Evolutionary conservation across 2,113 vertebrate species (phyloP), one percentile per base, ranked within the genome.

Genomic region (Alligator sinensis): DNA sequence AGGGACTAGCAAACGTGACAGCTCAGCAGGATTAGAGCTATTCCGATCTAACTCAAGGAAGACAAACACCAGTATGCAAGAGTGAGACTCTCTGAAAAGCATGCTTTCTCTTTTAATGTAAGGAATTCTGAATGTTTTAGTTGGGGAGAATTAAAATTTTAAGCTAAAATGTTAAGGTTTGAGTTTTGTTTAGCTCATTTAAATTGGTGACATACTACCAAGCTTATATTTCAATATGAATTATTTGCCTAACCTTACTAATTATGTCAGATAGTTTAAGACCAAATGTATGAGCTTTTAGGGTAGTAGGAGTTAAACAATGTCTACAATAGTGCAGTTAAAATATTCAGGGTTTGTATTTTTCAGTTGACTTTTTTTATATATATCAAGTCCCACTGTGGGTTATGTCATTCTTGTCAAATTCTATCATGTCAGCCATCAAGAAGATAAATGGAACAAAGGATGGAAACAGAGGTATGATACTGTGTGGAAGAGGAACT

Each of bases 401-500:
- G 77, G 86, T 97, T 96, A 87, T 96, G 96, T 95, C 93, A 95
- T 77, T 90, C 84, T 92, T 96, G 94, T 96, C 95, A 96, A 95
- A 96, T 95, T 94, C 90, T 93, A 84, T 97, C 89, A 94, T 95
- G 96, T 96, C 96, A 97, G 14, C 85, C 77, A 96, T 96, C 94
- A 95, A 78, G 94, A 94, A 95, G 93, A 94, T 90, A 97, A 96
- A 94, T 95, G 96, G 90, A 96, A 96, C 63, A 91, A 96, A 95
- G 30, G 19, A 38, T 92, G 55, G 90, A 96, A 95, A 95, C 84
- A 94, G 91, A 93, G 27, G 30, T 96, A 62, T 60, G 90, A 90
- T 95, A 90, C 90, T 84, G 93, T 90, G 81, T 59, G 93, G 82
- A 25, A 86, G 87, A 95, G 64, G 81, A 95, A 90, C 93, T 83